phyloP scores from a whole-genome alignment of 2,888 invertebrate species.

The Eretmocerus hayati region DNA sequence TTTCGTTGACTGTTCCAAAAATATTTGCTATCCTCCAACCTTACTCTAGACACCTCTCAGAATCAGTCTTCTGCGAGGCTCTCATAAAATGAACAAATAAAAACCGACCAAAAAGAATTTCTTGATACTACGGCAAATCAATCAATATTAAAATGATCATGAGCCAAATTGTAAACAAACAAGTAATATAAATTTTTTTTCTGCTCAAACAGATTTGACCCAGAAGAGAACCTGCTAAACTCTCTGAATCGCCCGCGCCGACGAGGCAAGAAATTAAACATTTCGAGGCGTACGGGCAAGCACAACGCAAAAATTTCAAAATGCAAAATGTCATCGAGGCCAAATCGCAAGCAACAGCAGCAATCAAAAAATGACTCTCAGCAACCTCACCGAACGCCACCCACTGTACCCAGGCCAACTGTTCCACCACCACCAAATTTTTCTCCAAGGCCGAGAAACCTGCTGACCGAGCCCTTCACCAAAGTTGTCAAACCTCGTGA shows the following conservation, averaged over 20 bases:
- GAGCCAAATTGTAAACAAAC: no score
- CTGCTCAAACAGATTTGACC: slow-evolving; percentile 28
- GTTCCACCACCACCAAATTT: slow-evolving; percentile 30
- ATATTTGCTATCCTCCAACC: no score
- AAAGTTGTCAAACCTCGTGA: slow-evolving; percentile 25
- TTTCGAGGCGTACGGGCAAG: neutral
- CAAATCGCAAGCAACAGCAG: neutral
- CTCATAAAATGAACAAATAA: no score
- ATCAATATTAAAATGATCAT: no score
- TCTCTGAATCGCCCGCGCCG: neutral
- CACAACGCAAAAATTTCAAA: no score
- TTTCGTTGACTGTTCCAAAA: no score
- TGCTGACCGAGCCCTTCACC: slow-evolving; percentile 27
- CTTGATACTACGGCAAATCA: no score
- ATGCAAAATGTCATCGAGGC: neutral
- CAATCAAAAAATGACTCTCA: neutral
- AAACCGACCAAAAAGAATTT: no score
- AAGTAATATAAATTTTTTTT: no score
- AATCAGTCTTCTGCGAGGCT: no score
- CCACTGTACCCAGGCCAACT: slow-evolving; percentile 25
- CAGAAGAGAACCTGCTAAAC: slow-evolving; percentile 10
- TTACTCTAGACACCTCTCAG: no score
- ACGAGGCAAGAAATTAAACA: neutral
- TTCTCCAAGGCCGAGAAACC: slow-evolving; percentile 24
- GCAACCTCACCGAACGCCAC: neutral